Evolutionary conservation across 2,113 vertebrate species (phyloP).

Genomic region (Saccopteryx leptura): DNA sequence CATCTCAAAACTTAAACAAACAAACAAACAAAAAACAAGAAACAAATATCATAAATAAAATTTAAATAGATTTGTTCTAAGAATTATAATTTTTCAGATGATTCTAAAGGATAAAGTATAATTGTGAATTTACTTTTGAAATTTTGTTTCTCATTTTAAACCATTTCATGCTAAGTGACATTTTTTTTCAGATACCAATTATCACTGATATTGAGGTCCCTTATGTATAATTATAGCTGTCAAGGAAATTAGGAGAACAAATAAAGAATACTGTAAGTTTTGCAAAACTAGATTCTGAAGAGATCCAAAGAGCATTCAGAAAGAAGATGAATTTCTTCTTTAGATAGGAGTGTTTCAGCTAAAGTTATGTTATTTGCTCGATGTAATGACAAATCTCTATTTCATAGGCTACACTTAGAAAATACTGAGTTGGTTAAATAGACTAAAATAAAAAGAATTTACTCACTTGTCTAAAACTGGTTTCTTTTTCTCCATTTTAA

Average conservation of each 20-base stretch:
- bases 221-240: background rate
- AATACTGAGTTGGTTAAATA: background rate
- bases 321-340: background rate
- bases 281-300: background rate
- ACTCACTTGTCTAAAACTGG: background rate
- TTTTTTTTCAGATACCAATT: conserved; percentile 24
- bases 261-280: background rate
- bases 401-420: background rate
- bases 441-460: background rate
- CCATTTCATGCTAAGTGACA: background rate
- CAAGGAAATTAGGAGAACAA: background rate
- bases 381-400: background rate
- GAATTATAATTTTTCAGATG: background rate
- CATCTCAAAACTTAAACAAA: background rate
- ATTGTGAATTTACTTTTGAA: background rate
- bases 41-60: background rate
- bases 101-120: conserved; percentile 42
- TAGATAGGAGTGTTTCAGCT: background rate
- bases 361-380: background rate
- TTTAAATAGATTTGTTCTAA: background rate
- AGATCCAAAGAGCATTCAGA: background rate
- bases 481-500: background rate
- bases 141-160: conserved; percentile 11
- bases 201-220: background rate
- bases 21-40: background rate